A percentile compares a stretch with the other conserved stretches of the same genome.
Conservation (phyloP, 2,888 invertebrate species). For the Electrophaes corylata region DNA sequence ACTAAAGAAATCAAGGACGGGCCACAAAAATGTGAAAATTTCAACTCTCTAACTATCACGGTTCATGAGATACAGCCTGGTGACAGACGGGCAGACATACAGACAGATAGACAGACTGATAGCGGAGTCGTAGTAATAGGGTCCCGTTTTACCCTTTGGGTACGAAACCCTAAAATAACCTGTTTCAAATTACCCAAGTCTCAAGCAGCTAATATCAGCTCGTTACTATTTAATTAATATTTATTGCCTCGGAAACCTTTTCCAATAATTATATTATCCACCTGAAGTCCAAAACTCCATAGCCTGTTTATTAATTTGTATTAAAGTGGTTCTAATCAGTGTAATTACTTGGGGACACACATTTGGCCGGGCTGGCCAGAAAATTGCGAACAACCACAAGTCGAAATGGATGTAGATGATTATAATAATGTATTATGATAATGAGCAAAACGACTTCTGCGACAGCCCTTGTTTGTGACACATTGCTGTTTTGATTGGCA, state of each 20-base stretch:
- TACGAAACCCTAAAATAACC: too few species aligned
- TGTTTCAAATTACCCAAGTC: too few species aligned
- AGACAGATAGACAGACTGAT: too few species aligned
- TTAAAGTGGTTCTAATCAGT: slow-evolving; percentile 47
- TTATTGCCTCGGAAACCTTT: not conserved
- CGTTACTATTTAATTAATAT: not conserved
- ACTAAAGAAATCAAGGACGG: too few species aligned
- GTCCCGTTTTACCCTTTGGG: too few species aligned
- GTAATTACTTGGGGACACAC: slow-evolving; percentile 51
- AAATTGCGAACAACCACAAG: slow-evolving; percentile 48
- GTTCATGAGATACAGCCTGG: too few species aligned
- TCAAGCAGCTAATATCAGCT: too few species aligned
- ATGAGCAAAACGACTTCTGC: slow-evolving; percentile 55
- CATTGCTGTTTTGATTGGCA: slow-evolving; percentile 37
- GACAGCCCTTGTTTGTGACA: slow-evolving; percentile 49
- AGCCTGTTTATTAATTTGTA: slow-evolving; percentile 29
- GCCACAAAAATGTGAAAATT: too few species aligned
- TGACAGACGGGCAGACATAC: too few species aligned
- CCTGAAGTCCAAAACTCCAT: slow-evolving; percentile 11
- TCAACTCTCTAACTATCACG: too few species aligned
- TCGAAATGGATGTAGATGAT: slow-evolving; percentile 61
- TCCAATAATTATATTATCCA: slow-evolving; percentile 1
- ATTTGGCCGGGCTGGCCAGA: slow-evolving; percentile 50
- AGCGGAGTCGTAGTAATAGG: too few species aligned
- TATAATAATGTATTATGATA: slow-evolving; percentile 70